Evolutionary conservation across 1,140 invertebrate species (phyloP).

Genomic region (Ceratoteleas bidentatus): DNA sequence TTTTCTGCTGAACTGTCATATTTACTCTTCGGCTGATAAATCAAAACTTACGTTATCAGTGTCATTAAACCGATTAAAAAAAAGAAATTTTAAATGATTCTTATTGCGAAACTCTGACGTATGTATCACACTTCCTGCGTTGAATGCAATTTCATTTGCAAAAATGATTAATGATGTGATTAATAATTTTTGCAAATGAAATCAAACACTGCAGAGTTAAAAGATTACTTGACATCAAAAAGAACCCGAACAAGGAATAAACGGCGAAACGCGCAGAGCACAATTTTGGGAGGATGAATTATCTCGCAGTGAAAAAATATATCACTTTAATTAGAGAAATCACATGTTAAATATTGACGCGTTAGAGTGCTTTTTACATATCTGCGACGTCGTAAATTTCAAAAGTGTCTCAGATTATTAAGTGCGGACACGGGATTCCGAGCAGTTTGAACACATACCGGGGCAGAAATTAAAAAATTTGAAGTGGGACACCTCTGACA

Average conservation of each 20-base stretch:
- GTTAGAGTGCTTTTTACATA: background rate
- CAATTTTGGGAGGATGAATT: background rate
- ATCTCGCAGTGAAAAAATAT: conserved; percentile 1
- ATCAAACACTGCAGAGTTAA: background rate
- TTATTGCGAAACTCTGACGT: background rate
- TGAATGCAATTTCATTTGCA: no score
- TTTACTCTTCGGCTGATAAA: no score
- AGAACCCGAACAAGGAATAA: background rate
- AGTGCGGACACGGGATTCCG: background rate
- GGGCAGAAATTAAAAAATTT: conserved; percentile 24
- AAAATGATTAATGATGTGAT: conserved; percentile 7
- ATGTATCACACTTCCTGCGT: no score
- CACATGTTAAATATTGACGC: conserved; percentile 1
- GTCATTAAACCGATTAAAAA: no score
- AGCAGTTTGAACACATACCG: background rate
- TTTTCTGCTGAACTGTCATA: no score
- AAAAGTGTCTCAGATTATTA: conserved; percentile 7
- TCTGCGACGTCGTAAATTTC: conserved; percentile 3
- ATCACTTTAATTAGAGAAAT: conserved; percentile 21
- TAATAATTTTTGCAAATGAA: conserved; percentile 13
- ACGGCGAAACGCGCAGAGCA: background rate
- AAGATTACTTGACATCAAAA: conserved; percentile 4
- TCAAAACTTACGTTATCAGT: no score
- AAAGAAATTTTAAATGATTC: no score
- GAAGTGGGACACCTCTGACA: conserved; percentile 30